Percentiles rank a stretch among this genome's conserved stretches.
phyloP scores from a whole-genome alignment of 1,140 invertebrate species.

The Anagrus nilaparvatae region DNA sequence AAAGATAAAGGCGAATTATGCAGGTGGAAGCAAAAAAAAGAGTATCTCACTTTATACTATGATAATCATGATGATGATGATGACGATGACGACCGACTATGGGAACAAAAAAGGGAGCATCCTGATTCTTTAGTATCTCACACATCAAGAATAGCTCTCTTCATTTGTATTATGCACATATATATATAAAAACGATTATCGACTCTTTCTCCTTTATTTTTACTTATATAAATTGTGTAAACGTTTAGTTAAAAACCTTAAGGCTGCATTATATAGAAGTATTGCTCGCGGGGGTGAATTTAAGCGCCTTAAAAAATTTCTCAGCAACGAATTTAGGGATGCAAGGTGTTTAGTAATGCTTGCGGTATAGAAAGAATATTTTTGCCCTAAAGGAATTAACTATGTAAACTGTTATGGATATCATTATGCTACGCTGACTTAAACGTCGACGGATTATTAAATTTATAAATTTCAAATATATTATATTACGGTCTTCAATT shows the following conservation, averaged over 20 bases:
- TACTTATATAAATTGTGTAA: too few species aligned
- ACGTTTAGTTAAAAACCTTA: background rate
- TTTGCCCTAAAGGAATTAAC: background rate
- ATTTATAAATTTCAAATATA: conserved; percentile 16
- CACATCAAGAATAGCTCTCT: too few species aligned
- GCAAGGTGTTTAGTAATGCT: conserved; percentile 19
- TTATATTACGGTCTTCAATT: too few species aligned
- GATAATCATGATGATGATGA: too few species aligned
- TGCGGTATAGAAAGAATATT: too few species aligned
- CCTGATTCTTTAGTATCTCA: background rate
- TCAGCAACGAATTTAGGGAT: conserved; percentile 10
- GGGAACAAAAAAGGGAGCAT: background rate
- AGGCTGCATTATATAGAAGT: background rate
- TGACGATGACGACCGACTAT: background rate
- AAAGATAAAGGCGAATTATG: conserved; percentile 10
- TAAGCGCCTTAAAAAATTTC: background rate
- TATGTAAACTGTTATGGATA: conserved; percentile 7
- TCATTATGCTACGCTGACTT: conserved; percentile 8
- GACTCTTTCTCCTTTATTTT: too few species aligned
- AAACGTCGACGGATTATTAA: conserved; percentile 11
- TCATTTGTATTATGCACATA: too few species aligned
- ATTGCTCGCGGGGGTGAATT: conserved; percentile 10
- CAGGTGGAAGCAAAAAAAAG: conserved; percentile 6
- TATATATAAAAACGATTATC: too few species aligned
- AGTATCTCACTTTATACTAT: too few species aligned